Conservation (phyloP, 2,113 vertebrate genomes). For the Dicerorhinus sumatrensis region DNA sequence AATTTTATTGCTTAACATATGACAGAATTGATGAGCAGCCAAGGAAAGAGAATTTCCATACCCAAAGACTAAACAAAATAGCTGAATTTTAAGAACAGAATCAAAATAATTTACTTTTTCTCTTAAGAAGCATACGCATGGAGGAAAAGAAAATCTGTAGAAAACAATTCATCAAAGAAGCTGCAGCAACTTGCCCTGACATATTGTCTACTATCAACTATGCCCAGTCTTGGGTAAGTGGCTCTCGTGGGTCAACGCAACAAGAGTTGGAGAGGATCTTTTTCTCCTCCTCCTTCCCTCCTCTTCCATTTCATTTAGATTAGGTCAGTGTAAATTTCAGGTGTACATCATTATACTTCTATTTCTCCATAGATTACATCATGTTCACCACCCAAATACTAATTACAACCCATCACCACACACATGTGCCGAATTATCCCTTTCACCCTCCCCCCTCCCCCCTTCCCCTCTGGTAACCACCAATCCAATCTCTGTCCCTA, state of each 20-base stretch:
- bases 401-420: no score
- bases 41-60: neutral
- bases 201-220: neutral
- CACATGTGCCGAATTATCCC: no score
- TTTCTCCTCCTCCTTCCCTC: neutral
- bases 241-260: neutral
- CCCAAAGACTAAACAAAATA: neutral
- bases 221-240: neutral
- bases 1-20: neutral
- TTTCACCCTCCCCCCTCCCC: no score
- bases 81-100: slow-evolving; percentile 36
- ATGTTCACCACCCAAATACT: no score
- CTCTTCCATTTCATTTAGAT: neutral
- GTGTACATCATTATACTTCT: no score
- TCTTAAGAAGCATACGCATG: neutral
- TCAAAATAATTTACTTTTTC: neutral
- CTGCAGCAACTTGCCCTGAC: neutral
- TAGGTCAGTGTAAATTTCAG: neutral
- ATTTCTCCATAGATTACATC: no score
- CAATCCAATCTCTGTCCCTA: no score
- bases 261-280: neutral
- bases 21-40: neutral
- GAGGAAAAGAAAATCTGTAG: neutral
- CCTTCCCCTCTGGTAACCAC: no score
- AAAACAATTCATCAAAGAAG: neutral